Percentiles rank a stretch among this genome's conserved stretches.
These are phyloP conservation scores for Mus minutoides DNA, from an alignment of 2,797 vertebrate species.

Conservation along the genomic window DNA sequence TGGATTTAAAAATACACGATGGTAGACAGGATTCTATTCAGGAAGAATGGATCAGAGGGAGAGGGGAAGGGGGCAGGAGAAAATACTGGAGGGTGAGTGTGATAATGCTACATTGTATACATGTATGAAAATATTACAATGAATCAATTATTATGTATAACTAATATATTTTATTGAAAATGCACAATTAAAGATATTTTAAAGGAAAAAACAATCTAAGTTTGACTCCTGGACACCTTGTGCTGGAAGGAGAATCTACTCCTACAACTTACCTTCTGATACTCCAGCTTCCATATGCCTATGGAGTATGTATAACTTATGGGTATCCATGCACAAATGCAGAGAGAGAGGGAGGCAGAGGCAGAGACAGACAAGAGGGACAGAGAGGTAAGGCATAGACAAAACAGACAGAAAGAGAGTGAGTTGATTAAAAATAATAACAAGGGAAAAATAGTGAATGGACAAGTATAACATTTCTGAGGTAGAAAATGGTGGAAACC, in stretches of 20 bases:
- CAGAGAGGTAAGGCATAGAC: neutral
- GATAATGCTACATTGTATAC: neutral
- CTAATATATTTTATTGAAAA: neutral
- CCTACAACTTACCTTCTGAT: neutral
- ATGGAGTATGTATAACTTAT: neutral
- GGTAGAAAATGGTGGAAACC: neutral
- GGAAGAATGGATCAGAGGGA: neutral
- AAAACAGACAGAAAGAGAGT: neutral
- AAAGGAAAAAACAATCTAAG: neutral
- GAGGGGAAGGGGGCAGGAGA: neutral
- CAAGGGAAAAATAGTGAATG: neutral
- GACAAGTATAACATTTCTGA: neutral
- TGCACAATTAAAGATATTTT: neutral
- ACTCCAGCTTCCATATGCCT: neutral
- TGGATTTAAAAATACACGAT: neutral
- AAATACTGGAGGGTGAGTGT: neutral
- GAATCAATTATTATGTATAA: neutral
- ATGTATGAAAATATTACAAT: neutral
- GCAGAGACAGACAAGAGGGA: neutral
- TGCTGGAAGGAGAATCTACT: neutral
- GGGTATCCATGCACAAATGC: neutral
- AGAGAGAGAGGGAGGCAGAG: neutral
- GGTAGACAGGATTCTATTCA: neutral
- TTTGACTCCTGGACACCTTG: neutral
- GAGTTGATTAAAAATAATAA: neutral